Evolutionary conservation across 2,797 vertebrate genomes (phyloP).

Genomic region (Schizopygopsis pylzovi): DNA sequence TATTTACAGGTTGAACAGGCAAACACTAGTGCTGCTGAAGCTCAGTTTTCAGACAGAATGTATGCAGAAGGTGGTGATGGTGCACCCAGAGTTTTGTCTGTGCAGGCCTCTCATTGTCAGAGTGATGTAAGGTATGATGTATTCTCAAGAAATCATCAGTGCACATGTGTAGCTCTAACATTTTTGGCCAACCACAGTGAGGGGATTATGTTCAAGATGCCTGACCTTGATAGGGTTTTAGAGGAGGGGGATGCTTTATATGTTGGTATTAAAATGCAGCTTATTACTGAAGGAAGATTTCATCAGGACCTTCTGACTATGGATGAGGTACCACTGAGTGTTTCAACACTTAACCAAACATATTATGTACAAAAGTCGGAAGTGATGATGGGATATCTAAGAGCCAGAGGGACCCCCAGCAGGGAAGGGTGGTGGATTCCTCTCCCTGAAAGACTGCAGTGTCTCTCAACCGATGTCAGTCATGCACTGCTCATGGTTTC

Average conservation of each 20-base stretch:
- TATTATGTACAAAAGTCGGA: background rate
- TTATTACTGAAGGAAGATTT: background rate
- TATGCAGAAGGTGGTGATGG: background rate
- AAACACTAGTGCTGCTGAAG: background rate
- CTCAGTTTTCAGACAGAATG: background rate
- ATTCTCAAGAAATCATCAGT: background rate
- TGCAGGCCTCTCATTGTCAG: background rate
- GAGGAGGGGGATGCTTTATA: background rate
- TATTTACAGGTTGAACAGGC: conserved; percentile 7
- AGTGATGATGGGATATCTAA: background rate
- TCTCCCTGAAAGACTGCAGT: background rate
- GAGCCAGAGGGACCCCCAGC: background rate
- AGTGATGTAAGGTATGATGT: background rate
- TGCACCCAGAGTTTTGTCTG: background rate
- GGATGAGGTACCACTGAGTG: background rate
- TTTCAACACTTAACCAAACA: background rate
- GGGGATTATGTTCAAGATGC: background rate
- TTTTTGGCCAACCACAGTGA: background rate
- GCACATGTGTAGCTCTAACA: background rate
- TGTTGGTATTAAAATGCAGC: background rate
- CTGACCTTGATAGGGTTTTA: background rate
- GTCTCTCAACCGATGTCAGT: background rate
- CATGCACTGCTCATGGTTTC: background rate
- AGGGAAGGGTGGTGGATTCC: background rate
- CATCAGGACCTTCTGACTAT: background rate